phyloP scores from a whole-genome alignment of 2,797 vertebrate genomes.

The Peromyscus eremicus region DNA sequence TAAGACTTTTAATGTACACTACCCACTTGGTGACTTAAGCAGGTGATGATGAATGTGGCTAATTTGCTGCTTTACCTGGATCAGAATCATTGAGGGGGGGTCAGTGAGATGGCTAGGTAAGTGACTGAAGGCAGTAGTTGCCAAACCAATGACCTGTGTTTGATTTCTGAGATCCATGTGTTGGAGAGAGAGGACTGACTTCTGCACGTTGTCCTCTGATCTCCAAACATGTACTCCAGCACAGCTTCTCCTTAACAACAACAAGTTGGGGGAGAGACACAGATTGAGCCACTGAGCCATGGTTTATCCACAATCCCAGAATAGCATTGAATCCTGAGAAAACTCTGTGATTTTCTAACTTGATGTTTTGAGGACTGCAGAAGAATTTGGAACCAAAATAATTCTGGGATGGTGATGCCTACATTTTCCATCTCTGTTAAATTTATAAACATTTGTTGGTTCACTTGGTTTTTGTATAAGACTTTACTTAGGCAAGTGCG shows the following conservation, averaged over 20 bases:
- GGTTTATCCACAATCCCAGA: slow-evolving; percentile 77
- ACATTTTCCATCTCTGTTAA: background rate
- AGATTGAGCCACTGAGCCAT: slow-evolving; percentile 33
- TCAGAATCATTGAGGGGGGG: slow-evolving; percentile 64
- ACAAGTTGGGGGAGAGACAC: background rate
- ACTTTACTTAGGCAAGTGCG: background rate
- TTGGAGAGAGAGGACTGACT: background rate
- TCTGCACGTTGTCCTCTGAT: background rate
- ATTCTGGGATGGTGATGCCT: background rate
- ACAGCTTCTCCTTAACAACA: background rate
- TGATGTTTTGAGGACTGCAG: slow-evolving; percentile 13
- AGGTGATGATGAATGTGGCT: slow-evolving; percentile 86
- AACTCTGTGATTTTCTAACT: slow-evolving; percentile 31
- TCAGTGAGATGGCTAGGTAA: background rate
- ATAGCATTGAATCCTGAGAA: slow-evolving; percentile 72
- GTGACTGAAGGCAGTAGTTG: background rate
- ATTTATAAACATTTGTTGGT: slow-evolving; percentile 26
- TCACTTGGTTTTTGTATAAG: background rate
- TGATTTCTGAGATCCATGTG: background rate
- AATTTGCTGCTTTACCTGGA: slow-evolving; percentile 85
- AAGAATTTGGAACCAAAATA: background rate
- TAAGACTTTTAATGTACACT: slow-evolving; percentile 86
- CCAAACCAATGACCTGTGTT: background rate
- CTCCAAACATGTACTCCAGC: background rate
- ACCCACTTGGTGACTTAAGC: slow-evolving; percentile 85